phyloP scores from a whole-genome alignment of 2,797 vertebrate genomes.

The Distichodus sexfasciatus region DNA sequence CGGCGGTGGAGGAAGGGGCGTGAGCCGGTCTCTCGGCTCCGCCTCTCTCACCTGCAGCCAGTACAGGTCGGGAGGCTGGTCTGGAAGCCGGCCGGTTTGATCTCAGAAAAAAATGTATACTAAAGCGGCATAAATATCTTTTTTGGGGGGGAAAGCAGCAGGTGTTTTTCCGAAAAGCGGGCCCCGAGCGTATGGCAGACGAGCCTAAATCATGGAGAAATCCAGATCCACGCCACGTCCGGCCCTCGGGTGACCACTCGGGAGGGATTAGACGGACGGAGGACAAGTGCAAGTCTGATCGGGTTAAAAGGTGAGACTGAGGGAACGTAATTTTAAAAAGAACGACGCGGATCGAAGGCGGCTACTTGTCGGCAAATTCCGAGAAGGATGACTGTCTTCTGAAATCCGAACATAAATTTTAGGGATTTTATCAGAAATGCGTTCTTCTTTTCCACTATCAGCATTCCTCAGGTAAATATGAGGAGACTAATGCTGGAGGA shows the following conservation, averaged over 20 bases:
- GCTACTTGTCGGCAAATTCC: constrained; percentile 70
- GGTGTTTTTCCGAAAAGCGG: constrained; percentile 66
- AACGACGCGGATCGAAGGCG: constrained; percentile 49
- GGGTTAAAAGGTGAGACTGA: constrained; percentile 49
- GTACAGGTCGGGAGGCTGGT: constrained; percentile 53
- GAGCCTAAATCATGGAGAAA: constrained; percentile 38
- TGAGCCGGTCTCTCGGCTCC: constrained; percentile 59
- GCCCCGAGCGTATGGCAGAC: constrained; percentile 25
- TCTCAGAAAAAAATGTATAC: constrained; percentile 64
- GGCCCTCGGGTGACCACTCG: constrained; percentile 7
- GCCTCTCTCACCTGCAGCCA: constrained; percentile 65
- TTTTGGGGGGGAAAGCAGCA: constrained; percentile 54
- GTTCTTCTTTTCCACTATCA: constrained; percentile 57
- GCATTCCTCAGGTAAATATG: constrained; percentile 60
- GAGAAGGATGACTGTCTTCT: constrained; percentile 51
- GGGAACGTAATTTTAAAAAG: constrained; percentile 59
- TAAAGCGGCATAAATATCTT: constrained; percentile 65
- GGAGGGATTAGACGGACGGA: background rate
- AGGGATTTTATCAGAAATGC: constrained; percentile 69
- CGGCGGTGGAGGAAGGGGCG: constrained; percentile 45
- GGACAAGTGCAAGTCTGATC: too few species aligned
- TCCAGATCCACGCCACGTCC: too few species aligned
- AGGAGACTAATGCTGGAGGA: constrained; percentile 36
- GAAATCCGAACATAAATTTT: constrained; percentile 68
- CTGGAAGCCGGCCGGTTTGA: constrained; percentile 48